phyloP scores from a whole-genome alignment of 1,140 invertebrate species.

The Ceratina japonica region DNA sequence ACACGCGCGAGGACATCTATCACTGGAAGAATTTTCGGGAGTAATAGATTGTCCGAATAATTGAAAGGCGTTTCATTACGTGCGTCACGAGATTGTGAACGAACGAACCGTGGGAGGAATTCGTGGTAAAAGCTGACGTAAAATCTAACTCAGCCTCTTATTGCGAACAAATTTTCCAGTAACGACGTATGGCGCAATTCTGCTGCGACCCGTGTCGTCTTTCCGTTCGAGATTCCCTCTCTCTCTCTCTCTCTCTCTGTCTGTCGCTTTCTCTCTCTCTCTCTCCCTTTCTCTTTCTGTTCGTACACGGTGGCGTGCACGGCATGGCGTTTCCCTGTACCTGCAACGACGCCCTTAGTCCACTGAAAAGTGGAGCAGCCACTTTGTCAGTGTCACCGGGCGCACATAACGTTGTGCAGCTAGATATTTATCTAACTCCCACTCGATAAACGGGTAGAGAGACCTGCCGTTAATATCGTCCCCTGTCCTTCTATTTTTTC shows the following conservation, averaged over 20 bases:
- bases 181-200: neutral
- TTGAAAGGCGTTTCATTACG: too few relatives aligned
- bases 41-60: too few relatives aligned
- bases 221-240: neutral
- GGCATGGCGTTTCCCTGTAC: neutral
- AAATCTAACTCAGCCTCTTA: neutral
- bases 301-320: neutral
- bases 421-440: constrained; percentile 40
- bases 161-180: neutral
- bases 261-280: too few relatives aligned
- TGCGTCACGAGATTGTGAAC: too few relatives aligned
- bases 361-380: constrained; percentile 32
- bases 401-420: constrained; percentile 16
- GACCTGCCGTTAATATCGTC: constrained; percentile 28
- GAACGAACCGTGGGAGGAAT: too few relatives aligned
- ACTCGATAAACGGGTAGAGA: constrained; percentile 31
- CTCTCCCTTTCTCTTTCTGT: too few relatives aligned
- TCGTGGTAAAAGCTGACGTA: too few relatives aligned
- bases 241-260: too few relatives aligned
- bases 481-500: constrained; percentile 7
- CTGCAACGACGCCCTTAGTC: constrained; percentile 7
- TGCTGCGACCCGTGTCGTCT: neutral
- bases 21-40: too few relatives aligned
- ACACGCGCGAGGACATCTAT: too few relatives aligned
- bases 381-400: constrained; percentile 41